Evolutionary conservation across 2,113 vertebrate genomes (phyloP), one percentile per base, ranked within the genome.

Genomic region (Petroica traversi): DNA sequence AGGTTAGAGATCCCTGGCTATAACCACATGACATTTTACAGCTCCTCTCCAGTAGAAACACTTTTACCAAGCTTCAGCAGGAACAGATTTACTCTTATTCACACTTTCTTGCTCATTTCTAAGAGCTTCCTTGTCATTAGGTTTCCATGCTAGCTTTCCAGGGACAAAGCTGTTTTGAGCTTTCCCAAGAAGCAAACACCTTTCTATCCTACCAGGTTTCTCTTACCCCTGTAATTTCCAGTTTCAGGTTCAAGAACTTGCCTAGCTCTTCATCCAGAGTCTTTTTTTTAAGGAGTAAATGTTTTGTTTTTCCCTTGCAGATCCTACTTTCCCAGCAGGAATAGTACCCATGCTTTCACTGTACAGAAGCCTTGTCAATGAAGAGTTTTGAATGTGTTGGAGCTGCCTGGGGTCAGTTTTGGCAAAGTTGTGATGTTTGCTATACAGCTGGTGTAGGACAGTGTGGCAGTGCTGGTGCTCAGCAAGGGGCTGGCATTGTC

Each of bases 281-380:
- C 22, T 10, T 79, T 64, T 66, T 11, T 3, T 84, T 58, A 25
- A 62, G 67, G n/a, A 69, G 36, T 20, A 55, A 51, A 46, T 17
- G 5, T 78, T 92, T 71, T 19, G 9, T 24, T 45, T 66, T 41
- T 28, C 72, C 23, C 41, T 74, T 43, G n/a, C 34, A 31, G 48
- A 52, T 43, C 31, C 23, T 18, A 4, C 4, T 75, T 95, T 80
- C 72, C 58, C 72, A 86, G n/a, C 12, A 57, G 58, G 75, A 59
- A 52, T 41, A 33, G 31, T 2, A 4, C 9, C 52, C 0, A 0
- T 26, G 46, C 48, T 67, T 22, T 51, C 33, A 15, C 14, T 48
- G 12, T 18, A 68, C 0, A 0, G 79, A 85, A 76, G 9, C 11
- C 24, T 68, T 22, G 31, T 61, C 40, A 38, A 38, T 19, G 66